Conservation (phyloP, 2,113 vertebrate species). For the Microcebus jonahi region DNA sequence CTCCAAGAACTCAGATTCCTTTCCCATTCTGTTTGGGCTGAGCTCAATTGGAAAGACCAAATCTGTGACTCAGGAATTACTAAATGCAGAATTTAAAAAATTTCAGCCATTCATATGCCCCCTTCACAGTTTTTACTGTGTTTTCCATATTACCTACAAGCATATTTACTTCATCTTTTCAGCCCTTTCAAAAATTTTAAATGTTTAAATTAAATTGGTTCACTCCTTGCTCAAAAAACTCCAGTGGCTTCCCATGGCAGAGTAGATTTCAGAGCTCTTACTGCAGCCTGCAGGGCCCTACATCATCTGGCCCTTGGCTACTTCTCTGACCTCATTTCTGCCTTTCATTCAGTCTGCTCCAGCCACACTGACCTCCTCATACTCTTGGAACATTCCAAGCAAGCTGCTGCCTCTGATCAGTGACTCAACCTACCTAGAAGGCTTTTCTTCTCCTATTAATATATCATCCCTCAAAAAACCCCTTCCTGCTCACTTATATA, state of each 20-base stretch:
- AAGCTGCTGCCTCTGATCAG: neutral
- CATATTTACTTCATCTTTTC: neutral
- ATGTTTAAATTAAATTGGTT: neutral
- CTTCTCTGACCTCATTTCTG: slow-evolving; percentile 31
- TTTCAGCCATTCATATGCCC: neutral
- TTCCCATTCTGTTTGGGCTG: neutral
- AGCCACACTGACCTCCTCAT: neutral
- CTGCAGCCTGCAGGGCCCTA: neutral
- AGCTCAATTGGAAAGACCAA: slow-evolving; percentile 20
- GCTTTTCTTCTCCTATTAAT: neutral
- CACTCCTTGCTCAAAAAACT: neutral
- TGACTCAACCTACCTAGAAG: neutral
- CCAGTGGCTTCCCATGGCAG: neutral
- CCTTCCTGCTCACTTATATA: neutral
- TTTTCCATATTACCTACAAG: neutral
- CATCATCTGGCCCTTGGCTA: too few relatives aligned
- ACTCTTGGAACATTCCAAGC: slow-evolving; percentile 7
- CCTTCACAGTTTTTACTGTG: neutral
- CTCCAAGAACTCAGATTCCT: neutral
- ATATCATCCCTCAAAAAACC: neutral
- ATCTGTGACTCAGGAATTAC: neutral
- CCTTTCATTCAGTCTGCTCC: neutral
- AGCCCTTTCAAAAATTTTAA: slow-evolving; percentile 13
- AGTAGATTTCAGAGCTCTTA: neutral
- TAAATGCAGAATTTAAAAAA: slow-evolving; percentile 29